Percentiles rank a stretch among this genome's conserved stretches.
Evolutionary conservation across 2,888 invertebrate genomes (phyloP).

Genomic region (Pandemis corylana): DNA sequence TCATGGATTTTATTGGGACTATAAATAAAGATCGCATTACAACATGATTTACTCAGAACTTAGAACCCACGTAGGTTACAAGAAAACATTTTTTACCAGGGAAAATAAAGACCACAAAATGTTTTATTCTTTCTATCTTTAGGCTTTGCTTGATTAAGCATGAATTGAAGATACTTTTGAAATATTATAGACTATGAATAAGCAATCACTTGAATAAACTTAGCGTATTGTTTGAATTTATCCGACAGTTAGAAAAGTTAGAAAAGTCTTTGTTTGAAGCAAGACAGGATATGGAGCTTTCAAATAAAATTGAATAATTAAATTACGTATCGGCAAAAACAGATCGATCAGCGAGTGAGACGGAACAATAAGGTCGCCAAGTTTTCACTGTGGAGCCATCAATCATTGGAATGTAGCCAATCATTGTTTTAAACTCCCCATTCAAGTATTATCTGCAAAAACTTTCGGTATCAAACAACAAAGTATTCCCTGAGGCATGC

Average conservation of each 20-base stretch:
- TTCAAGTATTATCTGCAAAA: slow-evolving; percentile 18
- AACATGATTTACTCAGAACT: slow-evolving; percentile 19
- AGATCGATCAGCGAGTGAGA: slow-evolving; percentile 45
- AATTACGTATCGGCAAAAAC: slow-evolving; percentile 44
- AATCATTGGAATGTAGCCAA: slow-evolving; percentile 49
- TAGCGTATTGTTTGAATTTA: not conserved
- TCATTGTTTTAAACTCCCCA: slow-evolving; percentile 48
- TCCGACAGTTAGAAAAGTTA: not conserved
- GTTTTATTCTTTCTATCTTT: not conserved
- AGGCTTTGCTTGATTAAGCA: not conserved
- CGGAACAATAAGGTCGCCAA: slow-evolving; percentile 44
- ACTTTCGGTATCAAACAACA: slow-evolving; percentile 23
- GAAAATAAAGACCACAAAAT: not conserved
- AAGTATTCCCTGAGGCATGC: slow-evolving; percentile 3
- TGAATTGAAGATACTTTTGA: not conserved
- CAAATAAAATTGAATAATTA: slow-evolving; percentile 31
- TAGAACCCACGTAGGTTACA: not conserved
- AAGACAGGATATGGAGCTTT: not conserved
- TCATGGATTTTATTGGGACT: slow-evolving; percentile 27
- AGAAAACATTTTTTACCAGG: not conserved
- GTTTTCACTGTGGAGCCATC: slow-evolving; percentile 47
- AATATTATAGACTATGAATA: not conserved
- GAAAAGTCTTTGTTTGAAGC: not conserved
- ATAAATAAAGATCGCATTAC: slow-evolving; percentile 35
- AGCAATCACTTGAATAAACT: not conserved